Evolutionary conservation across 1,140 invertebrate species (phyloP), one percentile per base, ranked within the genome.

Genomic region (Zeugodacus cucurbitae): DNA sequence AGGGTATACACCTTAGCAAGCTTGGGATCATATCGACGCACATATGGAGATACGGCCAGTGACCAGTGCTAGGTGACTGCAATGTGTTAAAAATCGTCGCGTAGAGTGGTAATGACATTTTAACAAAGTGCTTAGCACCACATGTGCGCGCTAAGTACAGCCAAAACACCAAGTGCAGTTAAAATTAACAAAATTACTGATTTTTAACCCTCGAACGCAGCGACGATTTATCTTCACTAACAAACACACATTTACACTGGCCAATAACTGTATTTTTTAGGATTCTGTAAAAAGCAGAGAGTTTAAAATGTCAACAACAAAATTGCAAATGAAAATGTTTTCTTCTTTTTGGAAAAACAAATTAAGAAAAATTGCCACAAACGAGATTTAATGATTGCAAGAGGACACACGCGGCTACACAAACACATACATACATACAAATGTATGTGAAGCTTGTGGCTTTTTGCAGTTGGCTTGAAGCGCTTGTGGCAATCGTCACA

Each of bases 61-160:
- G n/a, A n/a, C n/a, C n/a, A n/a, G n/a, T n/a, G 14, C 48, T 17
- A 54, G 20, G 48, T 67, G 62, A 0, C 29, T 67, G 11, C 8
- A 34, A 70, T 10, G 34, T 37, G 32, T 74, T 37, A 74, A 74
- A 7, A 37, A 32, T 34, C 29, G 14, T 1, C 4, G 6, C 7
- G 67, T 7, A 74, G 5, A 74, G 20, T 74, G 67, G 34, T 41
- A 74, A 74, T 74, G 67, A 22, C 34, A 41, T 74, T 74, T 74
- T 74, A 74, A 41, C 67, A 74, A 74, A n/a, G 67, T 37, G 67
- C 67, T 74, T 37, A 74, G n/a, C 67, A 74, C 20, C 34, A 34
- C 22, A 32, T 22, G 41, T 0, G 67, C 20, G 2, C 58, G 20
- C 67, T n/a, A 10, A 41, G n/a, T 22, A 37, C 64, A 67, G 14